These are phyloP conservation scores for Eupithecia centaureata DNA, from an alignment of 2,888 invertebrate species.

Conservation along the genomic window DNA sequence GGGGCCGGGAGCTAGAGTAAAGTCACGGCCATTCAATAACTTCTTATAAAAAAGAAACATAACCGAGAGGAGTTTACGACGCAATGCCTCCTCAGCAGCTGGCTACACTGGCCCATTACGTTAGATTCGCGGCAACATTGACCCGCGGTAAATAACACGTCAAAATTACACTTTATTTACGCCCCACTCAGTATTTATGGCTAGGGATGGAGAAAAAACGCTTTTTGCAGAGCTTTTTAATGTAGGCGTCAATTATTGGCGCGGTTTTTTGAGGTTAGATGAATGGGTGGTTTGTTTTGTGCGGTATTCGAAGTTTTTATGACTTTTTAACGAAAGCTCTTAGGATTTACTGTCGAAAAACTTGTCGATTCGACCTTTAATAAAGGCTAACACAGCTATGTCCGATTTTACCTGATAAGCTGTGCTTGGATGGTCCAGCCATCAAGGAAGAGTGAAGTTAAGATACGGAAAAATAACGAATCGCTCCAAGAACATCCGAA, in stretches of 20 bases:
- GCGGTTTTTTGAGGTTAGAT: neutral
- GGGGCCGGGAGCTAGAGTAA: neutral
- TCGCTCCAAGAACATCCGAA: neutral
- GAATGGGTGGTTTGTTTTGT: neutral
- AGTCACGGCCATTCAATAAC: constrained; percentile 7
- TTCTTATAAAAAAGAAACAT: constrained; percentile 21
- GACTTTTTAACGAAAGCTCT: constrained; percentile 1
- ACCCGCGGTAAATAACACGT: constrained; percentile 45
- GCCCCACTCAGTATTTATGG: constrained; percentile 39
- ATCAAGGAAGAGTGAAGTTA: neutral
- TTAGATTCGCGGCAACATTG: constrained; percentile 41
- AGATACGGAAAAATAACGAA: neutral
- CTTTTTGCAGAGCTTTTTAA: constrained; percentile 1
- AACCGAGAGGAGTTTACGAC: constrained; percentile 18
- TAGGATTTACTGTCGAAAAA: neutral
- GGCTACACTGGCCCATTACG: constrained; percentile 28
- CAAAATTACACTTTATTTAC: constrained; percentile 60
- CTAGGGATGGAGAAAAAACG: constrained; percentile 23
- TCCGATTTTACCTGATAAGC: too few species aligned
- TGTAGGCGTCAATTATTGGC: constrained; percentile 1
- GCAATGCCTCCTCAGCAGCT: constrained; percentile 38
- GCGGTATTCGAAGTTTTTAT: constrained; percentile 6
- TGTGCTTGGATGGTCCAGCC: neutral
- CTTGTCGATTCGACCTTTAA: neutral
- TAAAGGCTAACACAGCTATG: neutral